Percentiles rank a stretch among this genome's conserved stretches.
phyloP scores from a whole-genome alignment of 2,797 vertebrate species.

The Emydoidea blandingii region DNA sequence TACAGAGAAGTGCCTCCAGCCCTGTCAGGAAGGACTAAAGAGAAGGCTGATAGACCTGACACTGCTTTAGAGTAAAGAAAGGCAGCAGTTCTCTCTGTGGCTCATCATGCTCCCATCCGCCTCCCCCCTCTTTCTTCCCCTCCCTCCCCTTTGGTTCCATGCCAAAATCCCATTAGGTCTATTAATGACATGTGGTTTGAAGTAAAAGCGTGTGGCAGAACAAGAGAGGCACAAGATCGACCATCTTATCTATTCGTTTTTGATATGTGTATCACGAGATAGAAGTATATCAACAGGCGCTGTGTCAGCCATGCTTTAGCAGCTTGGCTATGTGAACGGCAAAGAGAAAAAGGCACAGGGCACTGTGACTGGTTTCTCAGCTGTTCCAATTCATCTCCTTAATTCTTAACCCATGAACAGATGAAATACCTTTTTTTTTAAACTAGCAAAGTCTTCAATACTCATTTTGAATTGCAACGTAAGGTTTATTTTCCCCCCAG shows the following conservation, averaged over 20 bases:
- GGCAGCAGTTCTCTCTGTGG: conserved; percentile 22
- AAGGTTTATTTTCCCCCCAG: conserved; percentile 32
- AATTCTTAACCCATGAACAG: conserved; percentile 62
- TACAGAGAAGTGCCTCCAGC: conserved; percentile 69
- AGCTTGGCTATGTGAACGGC: not conserved
- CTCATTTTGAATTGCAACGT: not conserved
- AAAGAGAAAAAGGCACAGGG: not conserved
- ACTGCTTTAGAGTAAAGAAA: conserved; percentile 64
- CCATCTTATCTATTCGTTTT: conserved; percentile 51
- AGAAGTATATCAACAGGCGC: conserved; percentile 42
- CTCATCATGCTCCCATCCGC: conserved; percentile 57
- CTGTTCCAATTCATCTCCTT: conserved; percentile 34
- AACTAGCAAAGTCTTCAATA: conserved; percentile 39
- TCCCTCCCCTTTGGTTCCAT: conserved; percentile 56
- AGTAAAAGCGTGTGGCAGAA: conserved; percentile 72
- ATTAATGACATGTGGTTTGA: conserved; percentile 76
- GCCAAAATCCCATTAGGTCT: conserved; percentile 81
- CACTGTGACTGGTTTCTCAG: conserved; percentile 23
- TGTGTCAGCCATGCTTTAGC: not conserved
- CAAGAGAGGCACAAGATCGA: conserved; percentile 73
- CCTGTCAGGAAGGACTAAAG: conserved; percentile 73
- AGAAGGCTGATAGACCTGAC: conserved; percentile 68
- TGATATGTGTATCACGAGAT: conserved; percentile 68
- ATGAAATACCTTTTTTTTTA: conserved; percentile 59
- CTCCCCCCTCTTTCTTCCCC: conserved; percentile 8